Conservation (phyloP, 2,888 invertebrate genomes). For the Hydraecia micacea region DNA sequence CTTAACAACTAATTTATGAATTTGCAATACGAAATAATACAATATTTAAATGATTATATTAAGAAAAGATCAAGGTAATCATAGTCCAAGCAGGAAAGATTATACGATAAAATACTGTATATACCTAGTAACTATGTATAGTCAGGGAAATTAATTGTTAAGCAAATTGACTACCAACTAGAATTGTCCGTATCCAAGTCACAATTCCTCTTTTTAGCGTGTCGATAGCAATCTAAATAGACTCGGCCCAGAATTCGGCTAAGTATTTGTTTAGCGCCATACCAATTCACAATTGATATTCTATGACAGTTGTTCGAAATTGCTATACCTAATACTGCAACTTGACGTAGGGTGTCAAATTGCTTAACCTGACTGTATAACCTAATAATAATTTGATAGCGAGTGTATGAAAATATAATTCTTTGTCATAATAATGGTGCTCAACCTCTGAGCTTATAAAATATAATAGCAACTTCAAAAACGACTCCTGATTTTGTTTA, state of each 20-base stretch:
- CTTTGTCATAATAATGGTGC: slow-evolving; percentile 1
- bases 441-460: slow-evolving; percentile 1
- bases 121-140: slow-evolving; percentile 21
- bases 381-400: slow-evolving; percentile 3
- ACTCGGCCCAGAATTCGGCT: too few relatives aligned
- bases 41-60: slow-evolving; percentile 62
- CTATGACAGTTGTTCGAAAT: background rate
- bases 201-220: background rate
- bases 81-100: slow-evolving; percentile 76
- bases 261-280: too few relatives aligned
- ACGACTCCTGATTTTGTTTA: slow-evolving; percentile 20
- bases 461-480: slow-evolving; percentile 14
- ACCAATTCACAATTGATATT: background rate
- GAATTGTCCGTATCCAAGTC: background rate
- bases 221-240: too few relatives aligned
- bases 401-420: slow-evolving; percentile 29
- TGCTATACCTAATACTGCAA: background rate
- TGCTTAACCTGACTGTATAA: background rate
- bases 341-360: background rate
- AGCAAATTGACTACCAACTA: background rate
- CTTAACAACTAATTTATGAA: slow-evolving; percentile 62
- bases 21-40: slow-evolving; percentile 64
- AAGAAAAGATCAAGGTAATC: slow-evolving; percentile 89
- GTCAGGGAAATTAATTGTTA: background rate
- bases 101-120: slow-evolving; percentile 47